Base-by-base conservation (phyloP, 2,888 invertebrate species). In the Watsonalla cultraria region DNA sequence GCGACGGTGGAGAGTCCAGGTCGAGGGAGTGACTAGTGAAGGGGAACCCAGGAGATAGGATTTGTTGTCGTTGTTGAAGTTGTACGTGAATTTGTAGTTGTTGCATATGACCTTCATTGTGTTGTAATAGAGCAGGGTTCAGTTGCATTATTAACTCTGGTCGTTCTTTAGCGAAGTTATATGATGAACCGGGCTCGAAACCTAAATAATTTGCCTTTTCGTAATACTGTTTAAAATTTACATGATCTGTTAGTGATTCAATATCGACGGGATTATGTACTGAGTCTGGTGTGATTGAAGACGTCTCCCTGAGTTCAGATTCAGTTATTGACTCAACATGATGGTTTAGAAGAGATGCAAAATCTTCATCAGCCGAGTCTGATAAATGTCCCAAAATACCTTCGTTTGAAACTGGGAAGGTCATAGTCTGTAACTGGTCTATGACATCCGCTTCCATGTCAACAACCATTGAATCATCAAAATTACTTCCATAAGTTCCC, bases 401-500 rank as follows among this genome's bases (percentile, higher is more conserved):
- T 82, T 96, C 96, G 42, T 95, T 94, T 11, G 95, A 93, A 49
- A 94, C 94, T 49, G 95, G 94, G 75, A 97, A 95, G 51, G 96
- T 96, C 53, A 97, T 80, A 0, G 96, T 96, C 7, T 95, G 94
- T 77, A 97, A 96, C 70, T 96, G 96, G 51, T 96, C 96, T 45
- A 96, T 95, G 0, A 94, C 93, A 34, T 93, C 93, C 45, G 94
- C 94, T 39, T 94, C 94, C 91, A 96, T 93, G 74, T 96, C 96
- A 11, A 96, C 95, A 92, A 96, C 96, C 93, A 97, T 96, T 6
- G 95, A 94, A 66, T 95, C 95, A 65, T 95, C 95, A 69, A 95
- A 96, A 65, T 92, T 92, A 45, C 92, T 92, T 45, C 92, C 92
- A 64, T 93, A 87, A 57, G 93, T 87, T 56, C 94, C 93, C 57